Conservation (phyloP, 2,113 vertebrate genomes). For the Ornithorhynchus anatinus region DNA sequence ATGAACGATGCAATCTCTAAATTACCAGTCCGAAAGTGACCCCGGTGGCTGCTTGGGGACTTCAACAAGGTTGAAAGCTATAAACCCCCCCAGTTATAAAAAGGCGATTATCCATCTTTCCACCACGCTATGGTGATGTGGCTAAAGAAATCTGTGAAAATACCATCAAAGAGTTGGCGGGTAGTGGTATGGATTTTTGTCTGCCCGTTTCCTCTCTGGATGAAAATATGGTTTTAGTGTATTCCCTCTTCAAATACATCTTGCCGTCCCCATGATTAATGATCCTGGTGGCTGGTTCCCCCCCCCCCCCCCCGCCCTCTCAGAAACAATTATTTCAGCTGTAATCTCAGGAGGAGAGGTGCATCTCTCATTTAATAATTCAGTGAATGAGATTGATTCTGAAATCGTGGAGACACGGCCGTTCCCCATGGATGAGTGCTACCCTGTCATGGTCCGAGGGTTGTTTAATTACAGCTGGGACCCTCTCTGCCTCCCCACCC, state of each 20-base stretch:
- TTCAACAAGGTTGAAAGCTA: neutral
- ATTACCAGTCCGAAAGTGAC: constrained; percentile 41
- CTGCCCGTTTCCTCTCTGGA: constrained; percentile 23
- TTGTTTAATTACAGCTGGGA: neutral
- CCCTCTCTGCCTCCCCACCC: no score
- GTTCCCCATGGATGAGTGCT: constrained; percentile 22
- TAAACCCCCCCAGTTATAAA: neutral
- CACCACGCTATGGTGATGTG: neutral
- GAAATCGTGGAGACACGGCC: constrained; percentile 11
- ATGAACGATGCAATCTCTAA: no score
- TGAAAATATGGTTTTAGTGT: neutral
- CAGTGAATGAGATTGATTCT: constrained; percentile 20
- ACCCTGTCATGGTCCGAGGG: neutral
- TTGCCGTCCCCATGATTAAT: constrained; percentile 44
- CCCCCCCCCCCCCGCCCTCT: constrained; percentile 22
- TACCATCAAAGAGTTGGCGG: neutral
- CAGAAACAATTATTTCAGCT: constrained; percentile 52
- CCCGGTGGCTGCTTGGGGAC: no score
- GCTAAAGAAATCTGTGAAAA: neutral
- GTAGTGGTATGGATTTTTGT: neutral
- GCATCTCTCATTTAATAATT: constrained; percentile 34
- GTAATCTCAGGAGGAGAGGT: constrained; percentile 4
- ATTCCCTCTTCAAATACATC: constrained; percentile 11
- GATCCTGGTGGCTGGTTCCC: constrained; percentile 13
- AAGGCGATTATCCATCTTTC: neutral